Percentiles rank a stretch among this genome's conserved stretches.
Evolutionary conservation across 2,888 invertebrate genomes (phyloP).

Genomic region (Papilio elwesi): DNA sequence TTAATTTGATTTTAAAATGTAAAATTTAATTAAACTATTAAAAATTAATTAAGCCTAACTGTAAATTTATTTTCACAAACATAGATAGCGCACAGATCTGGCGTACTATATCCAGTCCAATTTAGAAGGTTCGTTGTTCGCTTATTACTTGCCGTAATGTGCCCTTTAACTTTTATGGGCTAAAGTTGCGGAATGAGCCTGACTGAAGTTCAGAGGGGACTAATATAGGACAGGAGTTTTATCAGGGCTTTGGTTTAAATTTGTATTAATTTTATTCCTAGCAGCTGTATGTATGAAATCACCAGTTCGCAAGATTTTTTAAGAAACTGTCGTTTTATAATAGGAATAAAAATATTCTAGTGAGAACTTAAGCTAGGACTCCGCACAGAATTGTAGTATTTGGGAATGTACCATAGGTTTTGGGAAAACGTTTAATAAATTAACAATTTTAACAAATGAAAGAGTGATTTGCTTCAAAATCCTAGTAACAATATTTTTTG

Average conservation of each 20-base stretch:
- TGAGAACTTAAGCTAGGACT: too few relatives aligned
- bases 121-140: slow-evolving; percentile 74
- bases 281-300: slow-evolving; percentile 7
- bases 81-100: slow-evolving; percentile 65
- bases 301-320: not conserved
- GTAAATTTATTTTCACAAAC: slow-evolving; percentile 43
- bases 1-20: not conserved
- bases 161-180: slow-evolving; percentile 82
- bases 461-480: not conserved
- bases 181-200: slow-evolving; percentile 72
- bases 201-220: slow-evolving; percentile 52
- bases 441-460: too few relatives aligned
- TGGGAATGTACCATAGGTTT: too few relatives aligned
- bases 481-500: not conserved
- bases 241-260: slow-evolving; percentile 72
- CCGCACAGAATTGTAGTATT: too few relatives aligned
- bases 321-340: not conserved
- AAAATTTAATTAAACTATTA: slow-evolving; percentile 3
- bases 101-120: slow-evolving; percentile 61
- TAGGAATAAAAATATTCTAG: too few relatives aligned
- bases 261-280: slow-evolving; percentile 64
- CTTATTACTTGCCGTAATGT: slow-evolving; percentile 81
- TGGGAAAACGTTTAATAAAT: too few relatives aligned
- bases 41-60: slow-evolving; percentile 20
- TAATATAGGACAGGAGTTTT: slow-evolving; percentile 76